phyloP scores from a whole-genome alignment of 2,888 invertebrate genomes.

The Mimachlamys varia region DNA sequence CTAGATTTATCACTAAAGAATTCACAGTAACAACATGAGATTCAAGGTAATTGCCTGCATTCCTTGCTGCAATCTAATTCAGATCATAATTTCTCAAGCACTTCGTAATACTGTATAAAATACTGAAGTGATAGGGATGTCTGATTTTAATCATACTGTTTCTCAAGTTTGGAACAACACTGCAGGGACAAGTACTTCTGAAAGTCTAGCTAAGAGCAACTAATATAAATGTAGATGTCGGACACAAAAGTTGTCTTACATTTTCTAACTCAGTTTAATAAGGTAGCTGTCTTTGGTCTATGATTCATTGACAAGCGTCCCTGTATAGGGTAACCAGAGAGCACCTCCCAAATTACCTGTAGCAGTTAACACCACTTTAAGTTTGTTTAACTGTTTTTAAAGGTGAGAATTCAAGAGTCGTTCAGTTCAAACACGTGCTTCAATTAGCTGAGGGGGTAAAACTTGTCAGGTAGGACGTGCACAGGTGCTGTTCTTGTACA shows the following conservation, averaged over 20 bases:
- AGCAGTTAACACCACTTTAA: slow-evolving; percentile 21
- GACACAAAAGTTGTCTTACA: not conserved
- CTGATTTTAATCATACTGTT: too few relatives aligned
- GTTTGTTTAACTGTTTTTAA: slow-evolving; percentile 30
- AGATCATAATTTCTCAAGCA: too few relatives aligned
- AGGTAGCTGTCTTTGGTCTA: not conserved
- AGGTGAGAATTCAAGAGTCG: slow-evolving; percentile 25
- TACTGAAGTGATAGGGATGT: too few relatives aligned
- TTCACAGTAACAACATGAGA: too few relatives aligned
- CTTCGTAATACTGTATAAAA: too few relatives aligned
- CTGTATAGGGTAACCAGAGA: not conserved
- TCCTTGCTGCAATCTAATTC: too few relatives aligned
- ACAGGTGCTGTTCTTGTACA: not conserved
- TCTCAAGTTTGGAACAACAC: too few relatives aligned
- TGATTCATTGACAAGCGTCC: not conserved
- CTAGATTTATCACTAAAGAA: too few relatives aligned
- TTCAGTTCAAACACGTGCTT: slow-evolving; percentile 29
- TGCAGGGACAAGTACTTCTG: too few relatives aligned
- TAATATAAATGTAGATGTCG: too few relatives aligned
- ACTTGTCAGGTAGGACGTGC: not conserved
- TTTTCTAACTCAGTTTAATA: not conserved
- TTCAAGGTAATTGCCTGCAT: too few relatives aligned
- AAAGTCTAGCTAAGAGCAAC: too few relatives aligned
- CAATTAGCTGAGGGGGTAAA: not conserved
- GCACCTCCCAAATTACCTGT: slow-evolving; percentile 26